Base-by-base conservation (phyloP, 1,140 invertebrate genomes). In the Bombus cullumanus region DNA sequence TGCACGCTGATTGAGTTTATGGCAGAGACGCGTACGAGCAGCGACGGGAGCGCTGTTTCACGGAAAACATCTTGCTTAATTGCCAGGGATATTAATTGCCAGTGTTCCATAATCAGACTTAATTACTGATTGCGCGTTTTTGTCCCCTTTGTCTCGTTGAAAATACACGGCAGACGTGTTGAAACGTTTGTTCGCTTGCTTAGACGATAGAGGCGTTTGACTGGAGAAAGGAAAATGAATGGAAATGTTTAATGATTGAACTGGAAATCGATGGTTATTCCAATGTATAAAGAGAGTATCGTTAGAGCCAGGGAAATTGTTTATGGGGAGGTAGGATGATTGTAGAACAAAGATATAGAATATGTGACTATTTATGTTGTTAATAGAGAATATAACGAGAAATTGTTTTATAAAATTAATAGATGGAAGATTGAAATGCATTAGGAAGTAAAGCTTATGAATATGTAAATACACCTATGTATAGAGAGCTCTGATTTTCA, bases 11-110 rank as follows among this genome's bases (percentile, higher is more conserved):
- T 13, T 9, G 34, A 43, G 41, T 69, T n/a, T 53, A 43, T 37
- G 22, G n/a, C n/a, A 6, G n/a, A 66, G n/a, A 43, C 59, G 47
- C 47, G 47, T 53, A 53, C 0, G 47, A 53, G 47, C 43, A 22
- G 31, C 18, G 5, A 59, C 34, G 18, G 34, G 34, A 59, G 25
- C 18, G 18, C 57, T 62, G 34, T 77, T 77, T 39, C 75, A n/a
- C 18, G 37, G 75, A 62, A 76, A 57, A 59, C 31, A 37, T 57
- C n/a, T 39, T 22, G 37, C 15, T 62, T 39, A 39, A 62, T 77
- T 62, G 28, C 9, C 9, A 57, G 18, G 28, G 57, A 31, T 77
- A 77, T 77, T 77, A 62, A 77, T 77, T 77, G 39, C 15, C 34
- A 9, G 57, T 18, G 57, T 64, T 77, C 37, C 18, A 13, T 47